These are phyloP conservation scores for Tragulus kanchil DNA, from an alignment of 2,113 vertebrate species.

Conservation along the genomic window DNA sequence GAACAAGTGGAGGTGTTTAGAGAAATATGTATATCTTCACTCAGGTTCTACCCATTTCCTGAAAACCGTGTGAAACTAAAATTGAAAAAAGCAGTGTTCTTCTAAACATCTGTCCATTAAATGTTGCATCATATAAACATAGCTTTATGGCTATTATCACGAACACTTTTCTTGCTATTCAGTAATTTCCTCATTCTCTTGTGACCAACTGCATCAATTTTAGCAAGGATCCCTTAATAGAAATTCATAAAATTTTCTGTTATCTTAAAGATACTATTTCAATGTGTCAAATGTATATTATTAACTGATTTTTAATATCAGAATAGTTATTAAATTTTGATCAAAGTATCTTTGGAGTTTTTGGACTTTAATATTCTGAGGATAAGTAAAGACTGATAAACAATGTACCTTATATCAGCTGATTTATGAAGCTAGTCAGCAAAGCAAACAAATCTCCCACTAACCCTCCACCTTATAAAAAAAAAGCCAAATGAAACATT, in stretches of 20 bases:
- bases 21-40: slow-evolving; percentile 85
- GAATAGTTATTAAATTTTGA: slow-evolving; percentile 4
- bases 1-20: slow-evolving; percentile 86
- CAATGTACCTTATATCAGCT: neutral
- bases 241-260: slow-evolving; percentile 47
- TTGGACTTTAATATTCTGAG: neutral
- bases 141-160: slow-evolving; percentile 68
- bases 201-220: slow-evolving; percentile 4
- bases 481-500: slow-evolving; percentile 54
- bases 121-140: slow-evolving; percentile 66
- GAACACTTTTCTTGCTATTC: slow-evolving; percentile 49
- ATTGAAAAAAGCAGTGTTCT: slow-evolving; percentile 71
- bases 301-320: neutral
- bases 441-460: neutral
- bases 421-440: neutral
- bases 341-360: slow-evolving; percentile 44
- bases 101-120: slow-evolving; percentile 71
- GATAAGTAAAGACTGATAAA: neutral
- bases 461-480: neutral
- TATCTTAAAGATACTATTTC: slow-evolving; percentile 57
- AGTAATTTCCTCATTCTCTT: slow-evolving; percentile 57
- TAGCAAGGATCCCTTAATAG: slow-evolving; percentile 39
- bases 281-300: neutral
- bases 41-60: slow-evolving; percentile 83
- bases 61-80: slow-evolving; percentile 76